Percentiles rank a stretch among this genome's conserved stretches.
Conservation (phyloP, 2,888 invertebrate species). For the Drosophila diplacantha region DNA sequence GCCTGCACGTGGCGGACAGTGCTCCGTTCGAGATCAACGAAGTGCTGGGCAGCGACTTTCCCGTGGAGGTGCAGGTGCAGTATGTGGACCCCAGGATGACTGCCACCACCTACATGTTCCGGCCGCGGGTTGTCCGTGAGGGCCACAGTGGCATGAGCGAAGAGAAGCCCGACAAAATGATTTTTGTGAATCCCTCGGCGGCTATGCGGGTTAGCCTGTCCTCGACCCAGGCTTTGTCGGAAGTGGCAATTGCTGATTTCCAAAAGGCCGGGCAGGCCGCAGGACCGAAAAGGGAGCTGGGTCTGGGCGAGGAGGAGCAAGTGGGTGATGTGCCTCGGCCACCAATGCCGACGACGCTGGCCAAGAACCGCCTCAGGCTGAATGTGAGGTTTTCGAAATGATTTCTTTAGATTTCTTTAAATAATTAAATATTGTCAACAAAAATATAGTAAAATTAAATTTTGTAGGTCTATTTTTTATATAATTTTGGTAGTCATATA, state of each 20-base stretch:
- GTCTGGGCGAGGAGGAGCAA: constrained; percentile 5
- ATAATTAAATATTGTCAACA: too few relatives aligned
- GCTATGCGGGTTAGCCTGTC: constrained; percentile 29
- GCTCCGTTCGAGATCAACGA: constrained; percentile 42
- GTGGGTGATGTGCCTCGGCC: constrained; percentile 13
- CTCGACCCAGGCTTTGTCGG: neutral
- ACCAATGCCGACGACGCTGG: neutral
- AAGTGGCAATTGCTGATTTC: neutral
- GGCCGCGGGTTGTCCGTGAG: constrained; percentile 48
- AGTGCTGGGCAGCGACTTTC: constrained; percentile 46
- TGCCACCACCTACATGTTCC: constrained; percentile 51
- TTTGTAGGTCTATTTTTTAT: neutral
- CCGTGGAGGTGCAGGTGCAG: constrained; percentile 37
- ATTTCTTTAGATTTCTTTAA: too few relatives aligned
- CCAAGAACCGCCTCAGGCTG: constrained; percentile 5
- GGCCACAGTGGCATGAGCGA: constrained; percentile 44
- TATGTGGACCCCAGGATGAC: constrained; percentile 50
- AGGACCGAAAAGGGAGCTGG: too few relatives aligned
- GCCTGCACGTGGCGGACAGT: constrained; percentile 37
- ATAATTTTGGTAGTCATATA: neutral
- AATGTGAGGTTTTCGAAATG: neutral
- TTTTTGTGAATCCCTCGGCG: constrained; percentile 52
- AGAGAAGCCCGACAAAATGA: constrained; percentile 52
- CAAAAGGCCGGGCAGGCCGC: neutral
- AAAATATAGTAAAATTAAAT: too few relatives aligned